phyloP scores from a whole-genome alignment of 2,888 invertebrate species.

The Cylloceria caligata region DNA sequence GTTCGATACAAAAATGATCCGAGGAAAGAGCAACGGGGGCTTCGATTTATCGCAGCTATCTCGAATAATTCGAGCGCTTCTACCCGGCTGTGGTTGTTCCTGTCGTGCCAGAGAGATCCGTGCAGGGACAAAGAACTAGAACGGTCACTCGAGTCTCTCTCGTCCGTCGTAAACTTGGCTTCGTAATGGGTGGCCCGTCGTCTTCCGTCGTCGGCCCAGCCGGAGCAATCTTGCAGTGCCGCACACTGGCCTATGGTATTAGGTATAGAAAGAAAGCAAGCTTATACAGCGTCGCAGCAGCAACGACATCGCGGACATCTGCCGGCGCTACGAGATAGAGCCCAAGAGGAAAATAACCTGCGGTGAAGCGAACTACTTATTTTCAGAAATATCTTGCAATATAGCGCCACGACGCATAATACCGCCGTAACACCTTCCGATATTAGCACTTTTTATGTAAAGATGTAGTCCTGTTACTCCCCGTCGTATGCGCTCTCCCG shows the following conservation, averaged over 20 bases:
- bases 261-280: slow-evolving; percentile 25
- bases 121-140: slow-evolving; percentile 66
- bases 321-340: slow-evolving; percentile 72
- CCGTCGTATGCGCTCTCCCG: slow-evolving; percentile 73
- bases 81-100: slow-evolving; percentile 31
- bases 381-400: slow-evolving; percentile 76
- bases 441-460: slow-evolving; percentile 83
- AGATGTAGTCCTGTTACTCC: slow-evolving; percentile 35
- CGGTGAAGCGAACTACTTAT: slow-evolving; percentile 45
- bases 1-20: slow-evolving; percentile 68
- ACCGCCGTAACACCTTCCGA: slow-evolving; percentile 80
- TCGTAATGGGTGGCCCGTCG: slow-evolving; percentile 69
- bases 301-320: slow-evolving; percentile 80
- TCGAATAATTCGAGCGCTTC: slow-evolving; percentile 69
- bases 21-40: slow-evolving; percentile 34
- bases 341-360: slow-evolving; percentile 10
- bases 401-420: slow-evolving; percentile 80
- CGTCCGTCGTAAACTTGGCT: slow-evolving; percentile 68
- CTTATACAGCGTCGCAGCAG: slow-evolving; percentile 31
- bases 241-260: slow-evolving; percentile 13
- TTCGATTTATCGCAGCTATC: slow-evolving; percentile 69
- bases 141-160: slow-evolving; percentile 62
- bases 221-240: slow-evolving; percentile 30
- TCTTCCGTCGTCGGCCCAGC: slow-evolving; percentile 49
- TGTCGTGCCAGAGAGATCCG: slow-evolving; percentile 41